Percentiles rank a stretch among this genome's conserved stretches.
Evolutionary conservation across 2,113 vertebrate species (phyloP).

Genomic region (Mastomys coucha): DNA sequence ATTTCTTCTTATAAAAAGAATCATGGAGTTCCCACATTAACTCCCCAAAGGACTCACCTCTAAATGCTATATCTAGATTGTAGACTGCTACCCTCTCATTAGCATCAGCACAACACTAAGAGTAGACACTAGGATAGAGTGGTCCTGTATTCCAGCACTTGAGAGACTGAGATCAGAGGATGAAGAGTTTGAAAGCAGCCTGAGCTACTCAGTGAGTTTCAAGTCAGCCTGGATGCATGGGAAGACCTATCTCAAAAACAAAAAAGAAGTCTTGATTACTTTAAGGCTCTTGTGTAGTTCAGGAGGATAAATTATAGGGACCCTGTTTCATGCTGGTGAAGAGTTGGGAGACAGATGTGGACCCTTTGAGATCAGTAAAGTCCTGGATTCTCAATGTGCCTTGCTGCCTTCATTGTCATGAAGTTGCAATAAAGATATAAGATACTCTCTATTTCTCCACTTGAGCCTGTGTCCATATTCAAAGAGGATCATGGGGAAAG

Average conservation of each 20-base stretch:
- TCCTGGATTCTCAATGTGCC: slow-evolving; percentile 2
- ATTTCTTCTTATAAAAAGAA: neutral
- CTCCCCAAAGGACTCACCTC: neutral
- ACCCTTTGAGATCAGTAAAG: slow-evolving; percentile 27
- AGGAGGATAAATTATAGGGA: neutral
- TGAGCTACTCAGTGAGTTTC: neutral
- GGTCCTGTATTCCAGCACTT: neutral
- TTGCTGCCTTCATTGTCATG: neutral
- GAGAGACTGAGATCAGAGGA: neutral
- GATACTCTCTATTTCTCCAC: neutral
- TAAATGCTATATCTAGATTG: neutral
- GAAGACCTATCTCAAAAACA: neutral
- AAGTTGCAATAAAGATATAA: neutral
- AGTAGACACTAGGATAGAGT: neutral
- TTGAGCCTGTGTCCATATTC: neutral
- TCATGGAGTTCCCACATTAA: neutral
- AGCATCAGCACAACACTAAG: neutral
- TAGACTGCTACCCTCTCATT: neutral
- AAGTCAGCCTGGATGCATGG: neutral
- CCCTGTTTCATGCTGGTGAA: neutral
- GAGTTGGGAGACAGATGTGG: neutral
- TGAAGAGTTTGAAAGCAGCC: neutral
- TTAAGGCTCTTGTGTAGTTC: neutral
- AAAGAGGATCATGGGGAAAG: neutral
- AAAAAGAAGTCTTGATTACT: neutral